Conservation (phyloP, 2,113 vertebrate genomes). For the Etheostoma spectabile region DNA sequence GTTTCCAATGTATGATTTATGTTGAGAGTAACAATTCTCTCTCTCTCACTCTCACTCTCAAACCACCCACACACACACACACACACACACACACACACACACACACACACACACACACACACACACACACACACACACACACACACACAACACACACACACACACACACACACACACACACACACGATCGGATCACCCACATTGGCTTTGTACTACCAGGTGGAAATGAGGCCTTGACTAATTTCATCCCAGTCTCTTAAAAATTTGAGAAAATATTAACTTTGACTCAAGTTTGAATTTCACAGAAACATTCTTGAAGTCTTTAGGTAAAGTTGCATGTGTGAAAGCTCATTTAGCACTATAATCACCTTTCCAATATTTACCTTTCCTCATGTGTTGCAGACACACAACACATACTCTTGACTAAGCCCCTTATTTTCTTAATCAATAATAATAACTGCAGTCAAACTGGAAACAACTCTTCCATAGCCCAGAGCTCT, state of each 20-base stretch:
- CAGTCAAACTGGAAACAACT: conserved; percentile 24
- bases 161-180: too few species aligned
- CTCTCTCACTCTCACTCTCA: too few species aligned
- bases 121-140: too few species aligned
- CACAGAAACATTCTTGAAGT: not conserved
- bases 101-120: too few species aligned
- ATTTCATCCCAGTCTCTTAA: not conserved
- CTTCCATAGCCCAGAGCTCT: not conserved
- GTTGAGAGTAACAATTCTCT: too few species aligned
- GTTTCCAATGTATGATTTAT: too few species aligned
- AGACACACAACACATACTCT: conserved; percentile 15
- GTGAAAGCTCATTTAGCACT: conserved; percentile 7
- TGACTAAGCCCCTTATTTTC: conserved; percentile 27
- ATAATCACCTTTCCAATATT: not conserved
- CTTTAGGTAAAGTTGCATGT: not conserved
- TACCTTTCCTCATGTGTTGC: conserved; percentile 3
- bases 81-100: too few species aligned
- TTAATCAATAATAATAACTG: conserved; percentile 49
- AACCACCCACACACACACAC: too few species aligned
- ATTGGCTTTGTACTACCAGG: too few species aligned
- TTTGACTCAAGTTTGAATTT: not conserved
- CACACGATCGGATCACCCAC: too few species aligned
- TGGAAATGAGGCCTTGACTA: not conserved
- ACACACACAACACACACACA: too few species aligned
- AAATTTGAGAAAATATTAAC: not conserved